phyloP scores from a whole-genome alignment of 2,797 vertebrate genomes.

The Darevskia mixta region DNA sequence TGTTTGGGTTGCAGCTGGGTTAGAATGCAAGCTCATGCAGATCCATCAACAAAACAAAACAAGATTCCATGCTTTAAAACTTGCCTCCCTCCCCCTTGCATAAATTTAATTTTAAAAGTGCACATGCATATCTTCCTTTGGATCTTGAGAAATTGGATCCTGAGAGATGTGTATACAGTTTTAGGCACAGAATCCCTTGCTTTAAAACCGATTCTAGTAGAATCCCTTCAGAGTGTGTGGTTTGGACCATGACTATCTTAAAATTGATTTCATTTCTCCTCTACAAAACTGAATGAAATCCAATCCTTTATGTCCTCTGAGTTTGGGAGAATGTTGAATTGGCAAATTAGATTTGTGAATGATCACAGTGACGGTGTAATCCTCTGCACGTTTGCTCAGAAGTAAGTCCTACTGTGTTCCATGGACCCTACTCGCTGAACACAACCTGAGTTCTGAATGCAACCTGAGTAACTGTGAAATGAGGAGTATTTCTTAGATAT shows the following conservation, averaged over 20 bases:
- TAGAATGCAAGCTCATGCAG: constrained; percentile 41
- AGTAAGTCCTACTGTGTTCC: too few species aligned
- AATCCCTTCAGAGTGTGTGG: background rate
- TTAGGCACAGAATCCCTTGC: background rate
- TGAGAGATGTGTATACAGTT: background rate
- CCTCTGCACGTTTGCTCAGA: too few species aligned
- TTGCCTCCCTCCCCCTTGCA: background rate
- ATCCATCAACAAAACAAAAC: background rate
- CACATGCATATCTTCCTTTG: constrained; percentile 3
- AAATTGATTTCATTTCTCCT: background rate
- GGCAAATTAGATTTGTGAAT: background rate
- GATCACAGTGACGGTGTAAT: background rate
- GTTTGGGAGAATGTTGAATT: background rate
- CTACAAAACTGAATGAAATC: background rate
- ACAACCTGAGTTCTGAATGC: background rate
- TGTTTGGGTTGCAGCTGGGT: constrained; percentile 38
- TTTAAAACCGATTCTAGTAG: background rate
- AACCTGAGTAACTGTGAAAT: background rate
- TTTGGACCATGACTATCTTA: background rate
- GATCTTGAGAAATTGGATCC: background rate
- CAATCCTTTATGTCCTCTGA: background rate
- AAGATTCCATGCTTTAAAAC: constrained; percentile 26
- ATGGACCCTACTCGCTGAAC: background rate
- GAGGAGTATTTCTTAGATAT: background rate
- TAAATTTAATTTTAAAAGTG: background rate